Conservation (phyloP, 1,140 invertebrate genomes). For the Apis mellifera region Amel_HAv3.1 CM009941.2:14977001-14977500, state of each 20-base stretch:
- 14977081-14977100: conserved; percentile 33
- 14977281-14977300: conserved; percentile 6
- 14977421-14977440: neutral
- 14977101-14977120: conserved; percentile 13
- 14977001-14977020: conserved; percentile 7
- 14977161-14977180: conserved; percentile 6
- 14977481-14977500: conserved; percentile 3
- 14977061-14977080: conserved; percentile 55
- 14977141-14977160: conserved; percentile 36
- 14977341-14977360: neutral
- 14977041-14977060: conserved; percentile 37
- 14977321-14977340: too few species aligned
- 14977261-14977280: neutral
- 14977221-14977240: neutral
- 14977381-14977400: neutral
- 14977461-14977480: conserved; percentile 8
- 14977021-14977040: neutral
- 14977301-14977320: too few species aligned
- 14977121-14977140: neutral
- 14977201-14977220: neutral
- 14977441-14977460: conserved; percentile 9
- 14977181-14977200: conserved; percentile 15
- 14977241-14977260: neutral
- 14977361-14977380: neutral
- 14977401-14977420: neutral